Base-by-base conservation (phyloP, 2,888 invertebrate genomes). In the Pandemis heparana region DNA sequence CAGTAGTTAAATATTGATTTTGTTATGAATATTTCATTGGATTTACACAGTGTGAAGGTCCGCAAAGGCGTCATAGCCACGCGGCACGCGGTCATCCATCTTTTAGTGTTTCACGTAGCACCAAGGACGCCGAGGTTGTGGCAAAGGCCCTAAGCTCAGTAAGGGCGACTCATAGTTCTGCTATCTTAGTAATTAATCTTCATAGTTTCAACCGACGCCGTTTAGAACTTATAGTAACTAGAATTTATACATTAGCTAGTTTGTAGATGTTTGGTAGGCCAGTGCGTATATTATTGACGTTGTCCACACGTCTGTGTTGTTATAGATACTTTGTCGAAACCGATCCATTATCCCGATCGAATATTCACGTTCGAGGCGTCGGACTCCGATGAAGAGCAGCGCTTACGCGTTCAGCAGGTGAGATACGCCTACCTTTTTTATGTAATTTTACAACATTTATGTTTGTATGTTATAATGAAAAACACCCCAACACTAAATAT, bases 291-390 rank as follows among this genome's bases (percentile, higher is more conserved):
- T 79, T 81, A 84, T 83, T 92, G 89, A 92, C 87, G 89, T 90
- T 90, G 88, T 90, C 82, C 88, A 89, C 92, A 88, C 89, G 87
- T 93, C 90, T 92, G 92, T 94, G 93, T 92, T 92, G 92, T 94
- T 94, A 87, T 94, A 94, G 94, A 94, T 94, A 91, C 94, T 94
- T 94, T 94, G 92, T 93, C 94, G 90, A 93, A 94, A 93, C 88
- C 92, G 89, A 94, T 88, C 87, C 91, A 92, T 92, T 94, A 92
- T 78, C 94, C 93, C 82, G 94, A 94, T 88, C 91, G 92, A 85
- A 90, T 94, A 86, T 94, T 91, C 90, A 87, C 93, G 86, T 94
- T 93, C 88, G 94, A 94, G 87, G 87, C 92, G 71, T 91, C 93
- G 79, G 94, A 94, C 84, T 91, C 92, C 77, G 94, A 94, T 83